Base-by-base conservation (phyloP, 1,140 invertebrate species). In the Drosophila tristis region DNA sequence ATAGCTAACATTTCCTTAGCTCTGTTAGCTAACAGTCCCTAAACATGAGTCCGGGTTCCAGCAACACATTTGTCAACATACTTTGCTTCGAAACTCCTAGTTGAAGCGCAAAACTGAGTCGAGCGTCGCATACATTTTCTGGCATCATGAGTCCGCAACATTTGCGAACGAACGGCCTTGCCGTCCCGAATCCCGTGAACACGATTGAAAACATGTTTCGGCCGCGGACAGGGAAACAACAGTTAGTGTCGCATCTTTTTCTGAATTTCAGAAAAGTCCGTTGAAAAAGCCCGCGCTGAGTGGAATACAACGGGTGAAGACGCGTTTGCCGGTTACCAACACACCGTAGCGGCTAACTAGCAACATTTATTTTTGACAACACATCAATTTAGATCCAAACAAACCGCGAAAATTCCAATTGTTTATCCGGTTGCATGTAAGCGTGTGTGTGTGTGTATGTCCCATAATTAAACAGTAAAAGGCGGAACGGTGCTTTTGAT, bases 401-500 rank as follows among this genome's bases (percentile, higher is more conserved):
- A 54, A 45, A 55, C 20, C 26, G 26, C 26, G 6, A 9, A 26
- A 45, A 65, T 49, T 49, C 16, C 53, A 53, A 64, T 73, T 73
- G 71, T 63, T 74, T 65, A 64, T 72, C 35, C 49, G 48, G 15
- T 43, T 42, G 45, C 45, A 35, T 53, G 67, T 51, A 23, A 35
- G 47, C 1, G 47, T 25, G 23, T 45, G 8, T 57, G 62, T 74
- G 48, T 70, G 44, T 63, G 55, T 59, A 39, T 61, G 56, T 54
- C 50, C 26, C 39, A 49, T 74, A 73, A 61, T 61, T 48, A 75
- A 75, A 75, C 51, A 65, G 11, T 39, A 31, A 50, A 58, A 53
- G 49, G 62, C 45, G 35, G 45, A 76, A 45, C 51, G 42, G 39
- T 66, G 73, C 51, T 61, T 65, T 65, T 74, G 71, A 63, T 73